Percentiles rank a stretch among this genome's conserved stretches.
These are phyloP conservation scores for Drosophila setifemur DNA, from an alignment of 1,140 invertebrate species.

Conservation along the genomic window DNA sequence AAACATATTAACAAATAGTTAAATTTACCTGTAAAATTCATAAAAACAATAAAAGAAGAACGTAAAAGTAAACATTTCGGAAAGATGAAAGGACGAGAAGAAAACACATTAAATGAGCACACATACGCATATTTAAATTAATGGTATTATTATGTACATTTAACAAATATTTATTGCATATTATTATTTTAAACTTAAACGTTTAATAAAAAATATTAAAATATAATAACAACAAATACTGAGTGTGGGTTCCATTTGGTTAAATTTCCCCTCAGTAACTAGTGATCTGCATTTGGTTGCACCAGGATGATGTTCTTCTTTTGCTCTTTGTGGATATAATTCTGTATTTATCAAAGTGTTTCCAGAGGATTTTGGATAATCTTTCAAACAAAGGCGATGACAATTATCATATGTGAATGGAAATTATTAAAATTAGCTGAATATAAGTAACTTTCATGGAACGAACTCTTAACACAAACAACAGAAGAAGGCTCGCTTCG, in stretches of 20 bases:
- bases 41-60: constrained; percentile 46
- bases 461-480: too few relatives aligned
- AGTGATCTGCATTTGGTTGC: too few relatives aligned
- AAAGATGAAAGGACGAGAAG: constrained; percentile 2
- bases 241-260: background rate
- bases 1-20: constrained; percentile 60
- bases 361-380: too few relatives aligned
- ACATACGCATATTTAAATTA: constrained; percentile 70
- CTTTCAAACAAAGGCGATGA: too few relatives aligned
- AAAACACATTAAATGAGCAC: constrained; percentile 39
- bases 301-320: too few relatives aligned
- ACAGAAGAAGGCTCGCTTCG: too few relatives aligned
- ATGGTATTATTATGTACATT: constrained; percentile 76
- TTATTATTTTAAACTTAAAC: constrained; percentile 79
- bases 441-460: too few relatives aligned
- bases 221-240: constrained; percentile 19
- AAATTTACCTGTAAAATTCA: constrained; percentile 72
- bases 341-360: too few relatives aligned
- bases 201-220: constrained; percentile 71
- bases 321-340: too few relatives aligned
- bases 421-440: too few relatives aligned
- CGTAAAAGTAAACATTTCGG: constrained; percentile 11
- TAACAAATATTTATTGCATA: constrained; percentile 77
- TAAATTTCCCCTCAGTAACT: too few relatives aligned
- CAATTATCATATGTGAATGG: too few relatives aligned